Evolutionary conservation across 2,888 invertebrate species (phyloP), one percentile per base, ranked within the genome.

Genomic region (Hemaris fuciformis): DNA sequence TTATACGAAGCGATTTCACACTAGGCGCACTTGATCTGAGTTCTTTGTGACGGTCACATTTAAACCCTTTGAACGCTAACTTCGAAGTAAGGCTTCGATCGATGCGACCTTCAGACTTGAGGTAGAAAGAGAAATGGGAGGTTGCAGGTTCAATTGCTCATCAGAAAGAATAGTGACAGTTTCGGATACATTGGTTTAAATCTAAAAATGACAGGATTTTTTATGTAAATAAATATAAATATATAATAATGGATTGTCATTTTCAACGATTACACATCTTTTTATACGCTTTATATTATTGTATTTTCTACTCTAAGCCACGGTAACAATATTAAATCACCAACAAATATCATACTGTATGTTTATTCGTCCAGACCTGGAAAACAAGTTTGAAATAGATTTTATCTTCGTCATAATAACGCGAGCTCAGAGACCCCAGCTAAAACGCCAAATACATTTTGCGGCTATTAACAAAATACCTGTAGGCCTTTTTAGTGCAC

Each of bases 1-100:
- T 79, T 77, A 83, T 81, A 78, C 77, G 76, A 71, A 73, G 77
- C 77, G 83, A 84, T 87, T 86, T 88, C 84, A 83, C 86, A 86
- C 83, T 79, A 83, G 81, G 83, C 78, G 81, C 78, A 79, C 76
- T 86, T 84, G 80, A 82, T 84, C 80, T 76, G 75, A 76, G 77
- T 83, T 83, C 75, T 87, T 85, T 80, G 46, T 45, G 34, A 46
- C 38, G 43, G 20, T 18, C 15, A 10, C 48, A 15, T 60, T 53
- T 53, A 60, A 60, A 60, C 8, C 38, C 48, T 25, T 41, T 20
- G 10, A 53, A 38, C 25, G n/a, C 18, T n/a, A 31, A 31, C 31
- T 45, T 34, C 41, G 38, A 18, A 25, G 48, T 41, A 15, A 10
- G 15, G 13, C 34, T 60, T 48, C 23, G 10, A 60, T 34, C 34